phyloP scores from a whole-genome alignment of 2,113 vertebrate species.

The Ginglymostoma cirratum region DNA sequence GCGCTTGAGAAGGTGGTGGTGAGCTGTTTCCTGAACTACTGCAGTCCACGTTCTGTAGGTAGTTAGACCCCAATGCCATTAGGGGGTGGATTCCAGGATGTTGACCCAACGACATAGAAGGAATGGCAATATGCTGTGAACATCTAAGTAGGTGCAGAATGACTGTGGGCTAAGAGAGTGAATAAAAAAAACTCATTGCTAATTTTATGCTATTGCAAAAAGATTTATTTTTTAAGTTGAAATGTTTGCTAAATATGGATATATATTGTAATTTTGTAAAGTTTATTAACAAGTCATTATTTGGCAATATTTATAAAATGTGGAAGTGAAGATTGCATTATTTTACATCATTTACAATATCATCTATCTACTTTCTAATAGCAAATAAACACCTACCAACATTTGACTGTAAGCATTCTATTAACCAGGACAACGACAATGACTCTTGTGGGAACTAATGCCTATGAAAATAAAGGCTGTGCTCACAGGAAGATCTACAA shows the following conservation, averaged over 20 bases:
- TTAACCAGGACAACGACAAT: background rate
- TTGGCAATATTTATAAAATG: background rate
- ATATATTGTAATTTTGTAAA: background rate
- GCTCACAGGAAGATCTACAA: background rate
- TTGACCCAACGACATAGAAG: too few species aligned
- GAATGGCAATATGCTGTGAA: too few species aligned
- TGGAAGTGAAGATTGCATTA: background rate
- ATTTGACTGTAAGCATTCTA: background rate
- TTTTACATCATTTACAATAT: background rate
- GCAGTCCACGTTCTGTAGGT: too few species aligned
- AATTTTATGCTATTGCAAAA: background rate
- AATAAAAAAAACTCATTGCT: too few species aligned
- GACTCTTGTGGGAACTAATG: background rate
- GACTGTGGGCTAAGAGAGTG: too few species aligned
- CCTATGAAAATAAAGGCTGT: background rate
- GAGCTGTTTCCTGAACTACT: too few species aligned
- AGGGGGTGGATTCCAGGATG: too few species aligned
- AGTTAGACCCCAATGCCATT: too few species aligned
- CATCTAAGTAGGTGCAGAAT: too few species aligned
- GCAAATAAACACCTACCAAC: background rate
- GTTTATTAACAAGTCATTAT: background rate
- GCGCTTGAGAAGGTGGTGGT: too few species aligned
- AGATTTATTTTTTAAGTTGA: background rate
- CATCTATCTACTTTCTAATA: background rate
- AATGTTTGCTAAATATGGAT: background rate